Percentiles rank a stretch among this genome's conserved stretches.
phyloP scores from a whole-genome alignment of 2,113 vertebrate species.

The Thalassoma bifasciatum region DNA sequence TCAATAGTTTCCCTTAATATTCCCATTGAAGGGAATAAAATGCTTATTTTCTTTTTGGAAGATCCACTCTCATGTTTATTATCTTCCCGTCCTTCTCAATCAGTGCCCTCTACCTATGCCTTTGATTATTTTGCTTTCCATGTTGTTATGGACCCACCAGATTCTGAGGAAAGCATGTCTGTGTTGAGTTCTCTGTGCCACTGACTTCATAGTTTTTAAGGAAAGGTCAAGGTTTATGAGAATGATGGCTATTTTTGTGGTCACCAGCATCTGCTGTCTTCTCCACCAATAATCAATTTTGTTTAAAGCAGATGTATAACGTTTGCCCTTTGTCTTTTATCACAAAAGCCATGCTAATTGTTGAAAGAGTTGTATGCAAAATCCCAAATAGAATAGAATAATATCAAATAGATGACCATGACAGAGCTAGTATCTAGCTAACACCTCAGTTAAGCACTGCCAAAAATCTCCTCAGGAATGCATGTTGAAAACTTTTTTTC shows the following conservation, averaged over 20 bases:
- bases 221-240: background rate
- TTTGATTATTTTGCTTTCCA: conserved; percentile 48
- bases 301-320: no score
- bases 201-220: background rate
- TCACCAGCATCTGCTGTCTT: conserved; percentile 11
- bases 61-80: conserved; percentile 36
- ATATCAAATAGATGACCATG: no score
- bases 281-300: conserved; percentile 34
- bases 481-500: no score
- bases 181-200: background rate
- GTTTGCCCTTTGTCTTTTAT: no score
- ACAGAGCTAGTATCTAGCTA: no score
- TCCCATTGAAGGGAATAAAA: conserved; percentile 3
- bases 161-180: conserved; percentile 14
- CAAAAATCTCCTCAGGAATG: no score
- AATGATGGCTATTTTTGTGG: conserved; percentile 17
- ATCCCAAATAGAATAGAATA: no score
- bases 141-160: conserved; percentile 25
- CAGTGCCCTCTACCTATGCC: conserved; percentile 16
- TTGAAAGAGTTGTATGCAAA: no score
- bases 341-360: no score
- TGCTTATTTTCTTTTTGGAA: conserved; percentile 13
- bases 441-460: no score
- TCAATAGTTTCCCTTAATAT: conserved; percentile 10
- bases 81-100: conserved; percentile 29